Conservation (phyloP, 2,888 invertebrate genomes). For the Nephrotoma flavescens region DNA sequence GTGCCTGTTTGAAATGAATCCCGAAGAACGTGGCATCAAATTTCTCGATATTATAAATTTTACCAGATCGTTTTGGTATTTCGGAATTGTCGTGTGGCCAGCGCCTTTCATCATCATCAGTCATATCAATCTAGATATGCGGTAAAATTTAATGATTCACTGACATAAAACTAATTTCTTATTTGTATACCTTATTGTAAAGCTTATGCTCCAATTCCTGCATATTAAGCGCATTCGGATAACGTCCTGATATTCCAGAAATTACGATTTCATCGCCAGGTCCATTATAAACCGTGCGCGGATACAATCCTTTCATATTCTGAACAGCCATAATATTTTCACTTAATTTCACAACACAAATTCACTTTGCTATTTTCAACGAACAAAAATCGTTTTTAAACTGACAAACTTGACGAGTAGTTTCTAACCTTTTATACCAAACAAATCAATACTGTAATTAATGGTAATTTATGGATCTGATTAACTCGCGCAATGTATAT, state of each 20-base stretch:
- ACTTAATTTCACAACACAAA: no score
- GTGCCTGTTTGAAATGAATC: slow-evolving; percentile 58
- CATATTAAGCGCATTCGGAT: slow-evolving; percentile 49
- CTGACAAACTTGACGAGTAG: no score
- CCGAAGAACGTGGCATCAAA: slow-evolving; percentile 68
- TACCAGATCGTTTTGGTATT: slow-evolving; percentile 59
- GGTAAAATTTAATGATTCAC: neutral
- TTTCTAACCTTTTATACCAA: no score
- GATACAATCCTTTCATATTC: no score
- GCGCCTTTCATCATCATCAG: slow-evolving; percentile 42
- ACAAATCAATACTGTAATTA: no score
- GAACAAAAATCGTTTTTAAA: no score
- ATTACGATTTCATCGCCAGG: slow-evolving; percentile 40
- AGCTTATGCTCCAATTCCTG: slow-evolving; percentile 45
- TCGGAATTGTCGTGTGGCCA: slow-evolving; percentile 62
- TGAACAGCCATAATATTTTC: no score
- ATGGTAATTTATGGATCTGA: no score
- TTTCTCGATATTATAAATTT: slow-evolving; percentile 50
- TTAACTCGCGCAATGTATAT: no score
- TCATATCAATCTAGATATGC: slow-evolving; percentile 52
- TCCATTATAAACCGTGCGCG: neutral
- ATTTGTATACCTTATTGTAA: slow-evolving; percentile 34
- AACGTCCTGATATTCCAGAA: slow-evolving; percentile 42
- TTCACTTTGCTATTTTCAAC: no score
- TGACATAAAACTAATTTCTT: neutral